Evolutionary conservation across 2,797 vertebrate genomes (phyloP).

Genomic region (Enteromius unitaeniatus): DNA sequence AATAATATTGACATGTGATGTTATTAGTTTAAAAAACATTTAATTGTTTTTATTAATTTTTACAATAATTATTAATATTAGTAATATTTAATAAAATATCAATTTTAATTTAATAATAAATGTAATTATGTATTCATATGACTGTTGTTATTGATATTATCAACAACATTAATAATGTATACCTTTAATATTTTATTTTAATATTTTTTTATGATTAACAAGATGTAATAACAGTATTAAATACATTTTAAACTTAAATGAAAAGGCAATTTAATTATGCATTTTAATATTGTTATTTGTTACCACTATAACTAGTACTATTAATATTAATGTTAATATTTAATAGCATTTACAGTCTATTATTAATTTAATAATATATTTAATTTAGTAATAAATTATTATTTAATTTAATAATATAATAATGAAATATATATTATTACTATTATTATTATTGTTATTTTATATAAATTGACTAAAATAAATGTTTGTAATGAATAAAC

Average conservation of each 20-base stretch:
- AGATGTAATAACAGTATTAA: too few species aligned
- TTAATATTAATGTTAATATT: background rate
- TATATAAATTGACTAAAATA: background rate
- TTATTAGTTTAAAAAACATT: background rate
- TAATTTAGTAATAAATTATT: too few species aligned
- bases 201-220: background rate
- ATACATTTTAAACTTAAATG: too few species aligned
- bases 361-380: too few species aligned
- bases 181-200: background rate
- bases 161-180: background rate
- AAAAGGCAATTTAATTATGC: background rate
- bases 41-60: background rate
- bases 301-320: too few species aligned
- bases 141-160: background rate
- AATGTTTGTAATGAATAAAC: background rate
- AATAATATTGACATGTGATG: background rate
- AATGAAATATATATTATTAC: too few species aligned
- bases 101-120: background rate
- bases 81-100: background rate
- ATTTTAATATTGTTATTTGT: background rate
- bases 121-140: background rate
- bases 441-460: too few species aligned
- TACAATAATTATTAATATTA: background rate
- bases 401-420: too few species aligned
- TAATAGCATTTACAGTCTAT: background rate